Evolutionary conservation across 2,888 invertebrate species (phyloP).

Genomic region (Spodoptera exigua): DNA sequence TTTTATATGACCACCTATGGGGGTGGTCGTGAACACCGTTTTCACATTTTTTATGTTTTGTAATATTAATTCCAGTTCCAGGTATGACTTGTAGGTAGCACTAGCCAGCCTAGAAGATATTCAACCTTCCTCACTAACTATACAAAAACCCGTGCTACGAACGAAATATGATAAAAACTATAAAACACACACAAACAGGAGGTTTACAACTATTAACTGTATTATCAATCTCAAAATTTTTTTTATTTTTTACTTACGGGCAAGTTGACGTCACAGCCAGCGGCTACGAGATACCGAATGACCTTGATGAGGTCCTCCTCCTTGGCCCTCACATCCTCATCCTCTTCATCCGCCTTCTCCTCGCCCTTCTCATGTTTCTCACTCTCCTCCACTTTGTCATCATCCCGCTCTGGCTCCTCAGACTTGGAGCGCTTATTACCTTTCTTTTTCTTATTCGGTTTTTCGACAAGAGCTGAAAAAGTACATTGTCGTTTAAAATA

Average conservation of each 20-base stretch:
- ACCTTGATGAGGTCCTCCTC: slow-evolving; percentile 78
- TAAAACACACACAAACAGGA: too few species aligned
- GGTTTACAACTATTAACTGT: too few species aligned
- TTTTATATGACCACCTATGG: too few species aligned
- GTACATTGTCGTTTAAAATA: background rate
- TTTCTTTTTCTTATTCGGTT: slow-evolving; percentile 59
- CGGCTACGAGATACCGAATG: slow-evolving; percentile 92
- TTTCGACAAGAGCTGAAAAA: slow-evolving; percentile 75
- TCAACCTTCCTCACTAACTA: too few species aligned
- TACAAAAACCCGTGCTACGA: too few species aligned
- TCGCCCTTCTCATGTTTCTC: slow-evolving; percentile 41
- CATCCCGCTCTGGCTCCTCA: slow-evolving; percentile 28
- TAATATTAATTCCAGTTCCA: too few species aligned
- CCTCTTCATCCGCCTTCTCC: slow-evolving; percentile 41
- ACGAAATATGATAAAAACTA: too few species aligned
- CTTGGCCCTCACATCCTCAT: slow-evolving; percentile 52
- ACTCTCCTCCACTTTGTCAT: slow-evolving; percentile 49
- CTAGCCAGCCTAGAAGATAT: too few species aligned
- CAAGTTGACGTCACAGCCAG: slow-evolving; percentile 93
- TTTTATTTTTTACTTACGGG: slow-evolving; percentile 86
- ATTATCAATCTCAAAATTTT: too few species aligned
- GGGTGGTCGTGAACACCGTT: too few species aligned
- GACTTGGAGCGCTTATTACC: slow-evolving; percentile 43
- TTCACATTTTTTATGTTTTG: too few species aligned
- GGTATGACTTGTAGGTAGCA: too few species aligned